phyloP scores from a whole-genome alignment of 2,888 invertebrate genomes.

The Scaptomyza reducta region DNA sequence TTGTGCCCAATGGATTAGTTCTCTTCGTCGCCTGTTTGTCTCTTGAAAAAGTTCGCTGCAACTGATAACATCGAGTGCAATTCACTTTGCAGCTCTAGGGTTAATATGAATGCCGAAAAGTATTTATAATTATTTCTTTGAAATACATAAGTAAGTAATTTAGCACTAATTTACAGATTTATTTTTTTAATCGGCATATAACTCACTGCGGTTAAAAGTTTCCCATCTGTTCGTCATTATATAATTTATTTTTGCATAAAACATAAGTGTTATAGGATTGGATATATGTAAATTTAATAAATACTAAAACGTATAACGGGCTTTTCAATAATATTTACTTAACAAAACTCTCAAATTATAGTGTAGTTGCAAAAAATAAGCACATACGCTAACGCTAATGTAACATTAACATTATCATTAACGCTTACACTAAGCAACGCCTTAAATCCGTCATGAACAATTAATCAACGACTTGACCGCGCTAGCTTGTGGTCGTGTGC shows the following conservation, averaged over 20 bases:
- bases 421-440: slow-evolving; percentile 22
- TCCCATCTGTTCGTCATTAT: not conserved
- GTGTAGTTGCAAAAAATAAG: not conserved
- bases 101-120: not conserved
- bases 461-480: slow-evolving; percentile 65
- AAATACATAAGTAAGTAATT: not conserved
- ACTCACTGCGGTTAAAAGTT: slow-evolving; percentile 1
- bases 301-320: not conserved
- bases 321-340: not conserved
- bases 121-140: not conserved
- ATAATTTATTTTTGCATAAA: slow-evolving; percentile 1
- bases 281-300: not conserved
- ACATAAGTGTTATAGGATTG: not conserved
- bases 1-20: not conserved
- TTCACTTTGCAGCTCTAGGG: slow-evolving; percentile 2
- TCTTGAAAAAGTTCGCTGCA: slow-evolving; percentile 6
- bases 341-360: not conserved
- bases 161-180: not conserved
- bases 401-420: slow-evolving; percentile 5
- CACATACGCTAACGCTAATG: not conserved
- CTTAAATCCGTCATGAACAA: slow-evolving; percentile 50
- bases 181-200: not conserved
- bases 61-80: slow-evolving; percentile 27
- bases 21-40: not conserved
- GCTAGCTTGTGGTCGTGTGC: slow-evolving; percentile 20